Conservation (phyloP, 2,113 vertebrate species). For the Nematolebias whitei region DNA sequence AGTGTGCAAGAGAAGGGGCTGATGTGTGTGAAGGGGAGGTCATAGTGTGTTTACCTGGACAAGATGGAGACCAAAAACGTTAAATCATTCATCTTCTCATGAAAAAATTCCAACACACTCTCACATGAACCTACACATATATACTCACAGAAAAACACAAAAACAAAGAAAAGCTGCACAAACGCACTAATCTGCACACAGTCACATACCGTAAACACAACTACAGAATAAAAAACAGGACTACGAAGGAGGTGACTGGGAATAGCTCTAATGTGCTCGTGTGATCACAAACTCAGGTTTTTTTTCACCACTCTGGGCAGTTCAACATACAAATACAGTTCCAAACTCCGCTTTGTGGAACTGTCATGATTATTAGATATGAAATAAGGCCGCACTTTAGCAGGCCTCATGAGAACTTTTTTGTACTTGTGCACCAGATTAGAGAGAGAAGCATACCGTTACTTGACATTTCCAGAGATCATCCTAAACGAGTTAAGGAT, state of each 20-base stretch:
- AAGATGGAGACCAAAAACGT: conserved; percentile 27
- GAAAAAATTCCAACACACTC: conserved; percentile 30
- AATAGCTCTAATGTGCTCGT: background rate
- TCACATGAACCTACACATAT: background rate
- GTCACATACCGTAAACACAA: conserved; percentile 6
- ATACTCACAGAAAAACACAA: background rate
- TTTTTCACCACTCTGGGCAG: background rate
- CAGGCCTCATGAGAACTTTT: background rate
- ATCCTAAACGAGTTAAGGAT: no score
- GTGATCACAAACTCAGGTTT: background rate
- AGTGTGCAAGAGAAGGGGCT: conserved; percentile 14
- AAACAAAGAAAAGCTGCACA: background rate
- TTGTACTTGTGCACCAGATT: no score
- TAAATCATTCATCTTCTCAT: conserved; percentile 36
- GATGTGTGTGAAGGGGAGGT: conserved; percentile 22
- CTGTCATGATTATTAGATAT: conserved; percentile 11
- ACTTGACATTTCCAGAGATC: no score
- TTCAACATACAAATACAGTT: conserved; percentile 8
- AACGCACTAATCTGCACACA: no score
- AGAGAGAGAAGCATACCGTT: no score
- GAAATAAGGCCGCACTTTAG: conserved; percentile 6
- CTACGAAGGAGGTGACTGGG: background rate
- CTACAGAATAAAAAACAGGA: background rate
- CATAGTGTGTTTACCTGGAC: conserved; percentile 53
- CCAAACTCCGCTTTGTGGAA: background rate